A percentile compares a stretch with the other conserved stretches of the same genome.
phyloP scores from a whole-genome alignment of 2,888 invertebrate genomes.

The Euplexia lucipara region DNA sequence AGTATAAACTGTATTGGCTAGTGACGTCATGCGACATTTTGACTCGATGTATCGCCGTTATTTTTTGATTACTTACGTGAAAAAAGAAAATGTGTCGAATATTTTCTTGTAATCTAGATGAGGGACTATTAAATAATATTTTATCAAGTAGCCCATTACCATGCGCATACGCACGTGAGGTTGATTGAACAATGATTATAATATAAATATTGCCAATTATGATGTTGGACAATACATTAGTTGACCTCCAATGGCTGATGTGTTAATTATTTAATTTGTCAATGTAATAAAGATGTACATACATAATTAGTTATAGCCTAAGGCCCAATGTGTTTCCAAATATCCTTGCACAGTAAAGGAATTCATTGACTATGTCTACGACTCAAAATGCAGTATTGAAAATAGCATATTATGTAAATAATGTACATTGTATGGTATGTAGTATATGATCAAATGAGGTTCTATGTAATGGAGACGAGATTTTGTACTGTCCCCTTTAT shows the following conservation, averaged over 20 bases:
- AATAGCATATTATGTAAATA: slow-evolving; percentile 67
- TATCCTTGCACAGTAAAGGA: slow-evolving; percentile 11
- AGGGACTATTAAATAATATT: too few species aligned
- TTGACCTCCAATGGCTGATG: slow-evolving; percentile 24
- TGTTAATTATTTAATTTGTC: slow-evolving; percentile 28
- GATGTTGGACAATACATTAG: too few species aligned
- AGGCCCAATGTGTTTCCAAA: slow-evolving; percentile 43
- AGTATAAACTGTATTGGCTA: too few species aligned
- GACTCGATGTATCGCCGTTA: too few species aligned
- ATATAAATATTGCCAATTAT: background rate
- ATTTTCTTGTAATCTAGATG: too few species aligned
- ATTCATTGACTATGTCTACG: slow-evolving; percentile 38
- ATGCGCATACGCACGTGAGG: too few species aligned
- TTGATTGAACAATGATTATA: background rate
- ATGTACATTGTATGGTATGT: slow-evolving; percentile 61
- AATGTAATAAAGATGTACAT: slow-evolving; percentile 46
- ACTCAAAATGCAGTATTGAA: slow-evolving; percentile 65
- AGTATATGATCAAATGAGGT: slow-evolving; percentile 67
- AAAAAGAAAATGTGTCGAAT: too few species aligned
- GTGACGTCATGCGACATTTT: too few species aligned
- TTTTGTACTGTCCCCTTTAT: slow-evolving; percentile 74
- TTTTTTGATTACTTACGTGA: too few species aligned
- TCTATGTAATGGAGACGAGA: slow-evolving; percentile 68
- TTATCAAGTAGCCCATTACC: too few species aligned
- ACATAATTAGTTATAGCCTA: slow-evolving; percentile 42